Evolutionary conservation across 2,797 vertebrate species (phyloP).

Genomic region (Coregonus ussuriensis): DNA sequence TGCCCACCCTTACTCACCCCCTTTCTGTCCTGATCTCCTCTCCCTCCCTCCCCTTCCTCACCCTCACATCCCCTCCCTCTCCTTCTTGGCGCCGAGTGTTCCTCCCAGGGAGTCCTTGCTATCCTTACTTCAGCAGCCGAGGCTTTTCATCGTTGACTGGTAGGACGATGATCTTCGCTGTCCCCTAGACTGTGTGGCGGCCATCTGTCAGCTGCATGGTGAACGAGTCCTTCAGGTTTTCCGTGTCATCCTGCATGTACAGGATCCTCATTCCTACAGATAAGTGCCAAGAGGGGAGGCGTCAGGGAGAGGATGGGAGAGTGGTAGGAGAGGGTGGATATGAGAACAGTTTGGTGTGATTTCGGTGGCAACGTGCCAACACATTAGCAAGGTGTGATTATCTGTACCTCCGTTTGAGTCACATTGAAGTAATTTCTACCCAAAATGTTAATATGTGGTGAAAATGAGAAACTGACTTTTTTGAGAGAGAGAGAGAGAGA

Average conservation of each 20-base stretch:
- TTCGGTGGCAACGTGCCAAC: not conserved
- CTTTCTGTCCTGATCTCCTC: too few species aligned
- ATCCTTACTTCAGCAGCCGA: conserved; percentile 81
- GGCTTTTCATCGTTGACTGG: conserved; percentile 87
- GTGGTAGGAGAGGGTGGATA: conserved; percentile 2
- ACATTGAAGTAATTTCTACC: too few species aligned
- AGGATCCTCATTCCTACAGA: conserved; percentile 80
- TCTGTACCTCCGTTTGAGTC: too few species aligned
- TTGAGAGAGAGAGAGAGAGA: not conserved
- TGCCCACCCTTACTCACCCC: not conserved
- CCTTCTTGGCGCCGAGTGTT: too few species aligned
- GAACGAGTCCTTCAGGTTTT: conserved; percentile 84
- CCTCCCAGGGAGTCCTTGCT: conserved; percentile 29
- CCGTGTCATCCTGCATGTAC: conserved; percentile 86
- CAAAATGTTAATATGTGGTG: not conserved
- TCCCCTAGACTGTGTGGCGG: conserved; percentile 81
- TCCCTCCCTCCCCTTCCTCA: not conserved
- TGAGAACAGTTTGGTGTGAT: not conserved
- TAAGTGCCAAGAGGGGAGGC: conserved; percentile 25
- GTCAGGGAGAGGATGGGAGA: not conserved
- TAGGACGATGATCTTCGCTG: conserved; percentile 80
- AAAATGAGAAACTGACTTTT: not conserved
- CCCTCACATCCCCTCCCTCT: not conserved
- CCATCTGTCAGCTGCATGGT: conserved; percentile 87
- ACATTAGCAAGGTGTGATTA: too few species aligned